Evolutionary conservation across 2,888 invertebrate genomes (phyloP).

Genomic region (Drosophila hamatofila): DNA sequence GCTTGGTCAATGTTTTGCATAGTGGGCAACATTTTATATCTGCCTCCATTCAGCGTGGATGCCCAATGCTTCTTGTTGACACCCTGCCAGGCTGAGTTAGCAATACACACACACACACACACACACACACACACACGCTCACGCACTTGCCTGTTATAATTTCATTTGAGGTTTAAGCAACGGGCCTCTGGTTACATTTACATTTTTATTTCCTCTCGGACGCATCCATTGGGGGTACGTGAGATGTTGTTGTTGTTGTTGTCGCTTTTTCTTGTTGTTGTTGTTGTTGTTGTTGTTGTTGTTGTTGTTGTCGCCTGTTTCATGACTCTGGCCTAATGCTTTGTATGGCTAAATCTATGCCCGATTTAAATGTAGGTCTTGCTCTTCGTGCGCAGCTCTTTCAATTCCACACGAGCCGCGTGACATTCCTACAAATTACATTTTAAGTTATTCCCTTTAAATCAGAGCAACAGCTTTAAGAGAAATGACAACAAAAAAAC

Average conservation of each 20-base stretch:
- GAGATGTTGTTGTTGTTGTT: conserved; percentile 8
- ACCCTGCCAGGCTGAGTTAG: conserved; percentile 15
- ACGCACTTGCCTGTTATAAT: conserved; percentile 64
- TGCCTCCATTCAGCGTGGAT: conserved; percentile 28
- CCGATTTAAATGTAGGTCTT: conserved; percentile 53
- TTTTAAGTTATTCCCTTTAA: conserved; percentile 28
- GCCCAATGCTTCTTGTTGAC: conserved; percentile 36
- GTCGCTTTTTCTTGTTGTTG: neutral
- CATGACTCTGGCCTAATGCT: conserved; percentile 60
- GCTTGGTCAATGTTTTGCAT: conserved; percentile 33
- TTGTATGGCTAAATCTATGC: conserved; percentile 41
- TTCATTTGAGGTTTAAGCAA: conserved; percentile 66
- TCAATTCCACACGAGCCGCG: conserved; percentile 53
- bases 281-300: conserved; percentile 12
- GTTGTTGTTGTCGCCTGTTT: conserved; percentile 29
- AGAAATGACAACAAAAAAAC: neutral
- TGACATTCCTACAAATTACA: conserved; percentile 73
- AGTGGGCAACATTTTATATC: conserved; percentile 46
- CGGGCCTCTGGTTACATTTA: conserved; percentile 66
- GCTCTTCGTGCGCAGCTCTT: conserved; percentile 30
- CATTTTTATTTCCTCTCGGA: conserved; percentile 76
- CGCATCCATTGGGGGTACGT: conserved; percentile 37
- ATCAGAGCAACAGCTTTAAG: conserved; percentile 12
- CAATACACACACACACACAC: conserved; percentile 16
- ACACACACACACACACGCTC: conserved; percentile 13